Conservation (phyloP, 2,888 invertebrate species). For the Toxonevra muliebris region DNA sequence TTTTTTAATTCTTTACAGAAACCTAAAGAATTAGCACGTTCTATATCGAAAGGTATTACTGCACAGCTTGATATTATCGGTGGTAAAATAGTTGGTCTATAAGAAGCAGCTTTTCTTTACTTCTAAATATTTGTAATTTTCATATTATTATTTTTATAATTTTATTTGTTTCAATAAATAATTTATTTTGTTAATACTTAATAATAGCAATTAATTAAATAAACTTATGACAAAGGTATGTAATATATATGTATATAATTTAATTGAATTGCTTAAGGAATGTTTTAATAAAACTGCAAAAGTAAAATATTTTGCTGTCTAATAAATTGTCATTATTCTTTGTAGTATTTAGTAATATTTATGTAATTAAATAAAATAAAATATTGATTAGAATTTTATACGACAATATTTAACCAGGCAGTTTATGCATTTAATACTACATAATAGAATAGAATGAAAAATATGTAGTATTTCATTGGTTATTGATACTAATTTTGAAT, state of each 20-base stretch:
- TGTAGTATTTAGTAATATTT: constrained; percentile 16
- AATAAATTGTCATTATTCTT: constrained; percentile 25
- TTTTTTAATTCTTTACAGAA: constrained; percentile 45
- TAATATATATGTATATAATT: constrained; percentile 8
- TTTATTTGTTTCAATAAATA: constrained; percentile 36
- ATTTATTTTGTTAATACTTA: constrained; percentile 33
- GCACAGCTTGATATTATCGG: constrained; percentile 60
- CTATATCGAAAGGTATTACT: constrained; percentile 60
- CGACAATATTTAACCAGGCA: no score
- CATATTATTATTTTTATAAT: constrained; percentile 15
- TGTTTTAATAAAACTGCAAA: constrained; percentile 20
- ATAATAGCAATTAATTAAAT: neutral
- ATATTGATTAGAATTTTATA: no score
- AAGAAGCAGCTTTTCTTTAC: constrained; percentile 14
- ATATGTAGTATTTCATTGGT: no score
- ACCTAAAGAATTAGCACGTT: constrained; percentile 58
- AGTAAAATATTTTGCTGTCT: no score
- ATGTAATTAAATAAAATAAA: neutral
- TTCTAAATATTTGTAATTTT: neutral
- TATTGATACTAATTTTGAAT: no score
- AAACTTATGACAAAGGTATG: constrained; percentile 10
- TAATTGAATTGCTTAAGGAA: constrained; percentile 6
- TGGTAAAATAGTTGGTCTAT: constrained; percentile 61
- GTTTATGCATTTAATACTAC: no score
- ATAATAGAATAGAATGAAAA: no score